Percentiles rank a stretch among this genome's conserved stretches.
phyloP scores from a whole-genome alignment of 2,797 vertebrate genomes.

The Margarornis squamiger region DNA sequence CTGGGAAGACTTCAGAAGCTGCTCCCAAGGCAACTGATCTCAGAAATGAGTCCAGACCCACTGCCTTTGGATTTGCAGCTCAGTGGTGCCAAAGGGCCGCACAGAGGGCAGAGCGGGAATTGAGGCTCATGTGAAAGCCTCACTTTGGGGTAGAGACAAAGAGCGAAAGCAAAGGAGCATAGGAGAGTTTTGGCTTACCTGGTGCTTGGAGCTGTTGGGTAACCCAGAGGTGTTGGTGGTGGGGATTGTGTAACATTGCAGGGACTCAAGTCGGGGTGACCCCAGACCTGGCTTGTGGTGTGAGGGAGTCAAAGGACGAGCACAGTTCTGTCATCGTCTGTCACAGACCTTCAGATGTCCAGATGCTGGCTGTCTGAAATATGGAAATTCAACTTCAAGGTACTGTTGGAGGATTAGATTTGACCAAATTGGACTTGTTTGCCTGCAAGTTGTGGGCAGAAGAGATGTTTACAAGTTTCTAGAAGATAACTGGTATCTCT shows the following conservation, averaged over 20 bases:
- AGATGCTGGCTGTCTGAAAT: not conserved
- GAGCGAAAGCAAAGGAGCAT: fast-evolving
- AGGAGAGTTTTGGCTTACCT: not conserved
- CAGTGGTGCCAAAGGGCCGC: fast-evolving
- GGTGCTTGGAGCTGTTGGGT: not conserved
- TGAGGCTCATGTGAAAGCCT: not conserved
- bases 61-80: fast-evolving
- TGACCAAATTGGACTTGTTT: not conserved
- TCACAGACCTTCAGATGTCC: fast-evolving
- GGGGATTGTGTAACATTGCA: not conserved
- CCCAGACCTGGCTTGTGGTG: not conserved
- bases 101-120: not conserved
- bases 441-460: not conserved
- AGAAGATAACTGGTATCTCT: not conserved
- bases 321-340: fast-evolving
- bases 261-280: not conserved
- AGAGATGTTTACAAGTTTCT: not conserved
- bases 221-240: fast-evolving
- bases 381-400: not conserved
- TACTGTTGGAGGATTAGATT: not conserved
- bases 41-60: not conserved
- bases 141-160: not conserved
- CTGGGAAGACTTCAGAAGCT: not conserved
- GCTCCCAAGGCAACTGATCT: not conserved
- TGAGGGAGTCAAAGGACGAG: not conserved